Conservation (phyloP, 2,797 vertebrate genomes). For the Girardinus metallicus region DNA sequence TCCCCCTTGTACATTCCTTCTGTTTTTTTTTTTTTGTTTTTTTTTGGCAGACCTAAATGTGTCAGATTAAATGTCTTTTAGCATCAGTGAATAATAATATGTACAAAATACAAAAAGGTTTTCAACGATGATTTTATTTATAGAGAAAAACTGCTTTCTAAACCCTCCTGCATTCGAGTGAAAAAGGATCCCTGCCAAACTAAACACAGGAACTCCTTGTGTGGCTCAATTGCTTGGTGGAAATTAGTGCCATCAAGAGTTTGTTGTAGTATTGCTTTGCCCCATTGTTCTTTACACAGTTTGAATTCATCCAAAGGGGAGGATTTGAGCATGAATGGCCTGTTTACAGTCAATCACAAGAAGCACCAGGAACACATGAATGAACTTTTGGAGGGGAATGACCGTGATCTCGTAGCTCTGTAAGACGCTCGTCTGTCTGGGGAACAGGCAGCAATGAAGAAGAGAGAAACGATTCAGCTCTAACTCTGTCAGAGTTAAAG, state of each 20-base stretch:
- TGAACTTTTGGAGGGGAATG: too few species aligned
- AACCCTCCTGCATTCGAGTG: background rate
- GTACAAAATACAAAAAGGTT: background rate
- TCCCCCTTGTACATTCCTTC: background rate
- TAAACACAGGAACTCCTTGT: background rate
- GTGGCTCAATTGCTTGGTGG: background rate
- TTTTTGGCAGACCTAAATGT: background rate
- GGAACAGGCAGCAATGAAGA: too few species aligned
- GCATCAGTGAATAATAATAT: background rate
- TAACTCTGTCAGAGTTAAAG: too few species aligned
- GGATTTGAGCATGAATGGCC: background rate
- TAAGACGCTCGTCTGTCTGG: too few species aligned
- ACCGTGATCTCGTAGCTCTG: too few species aligned
- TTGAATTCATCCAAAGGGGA: background rate
- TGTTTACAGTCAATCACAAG: background rate
- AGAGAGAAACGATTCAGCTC: too few species aligned
- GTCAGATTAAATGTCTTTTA: background rate
- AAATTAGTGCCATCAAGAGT: background rate
- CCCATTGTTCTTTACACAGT: background rate
- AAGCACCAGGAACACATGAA: too few species aligned
- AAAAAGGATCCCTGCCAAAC: background rate
- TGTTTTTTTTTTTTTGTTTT: background rate
- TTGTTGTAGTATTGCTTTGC: background rate
- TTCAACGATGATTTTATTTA: background rate
- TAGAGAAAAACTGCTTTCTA: background rate